Evolutionary conservation across 1,140 invertebrate species (phyloP).

Genomic region (Ips typographus): DNA sequence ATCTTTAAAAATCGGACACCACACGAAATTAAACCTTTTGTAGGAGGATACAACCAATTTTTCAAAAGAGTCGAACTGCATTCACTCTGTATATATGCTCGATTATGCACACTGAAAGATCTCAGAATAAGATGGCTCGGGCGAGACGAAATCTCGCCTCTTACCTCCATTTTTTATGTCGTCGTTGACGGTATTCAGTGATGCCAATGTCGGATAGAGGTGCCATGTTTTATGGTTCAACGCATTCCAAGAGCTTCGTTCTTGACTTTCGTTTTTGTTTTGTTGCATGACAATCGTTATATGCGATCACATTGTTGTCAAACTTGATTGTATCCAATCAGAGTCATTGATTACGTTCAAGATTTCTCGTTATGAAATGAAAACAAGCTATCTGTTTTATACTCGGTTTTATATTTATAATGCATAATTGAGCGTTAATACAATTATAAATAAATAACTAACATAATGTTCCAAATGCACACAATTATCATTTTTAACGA

Average conservation of each 20-base stretch:
- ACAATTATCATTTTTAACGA: no score
- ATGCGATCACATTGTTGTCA: no score
- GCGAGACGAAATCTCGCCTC: conserved; percentile 26
- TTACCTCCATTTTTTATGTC: conserved; percentile 24
- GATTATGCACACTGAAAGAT: conserved; percentile 22
- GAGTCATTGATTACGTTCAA: no score
- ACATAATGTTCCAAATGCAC: no score
- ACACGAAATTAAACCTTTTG: not conserved
- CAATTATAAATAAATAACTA: no score
- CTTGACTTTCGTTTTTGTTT: not conserved
- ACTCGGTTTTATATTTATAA: no score
- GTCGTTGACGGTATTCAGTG: conserved; percentile 26
- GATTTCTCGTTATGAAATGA: no score
- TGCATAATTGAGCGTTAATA: no score
- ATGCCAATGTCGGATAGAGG: conserved; percentile 28
- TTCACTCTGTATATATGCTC: conserved; percentile 8
- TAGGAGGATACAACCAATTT: not conserved
- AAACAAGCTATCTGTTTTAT: no score
- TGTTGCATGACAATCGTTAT: no score
- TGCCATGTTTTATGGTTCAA: conserved; percentile 22
- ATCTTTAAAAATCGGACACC: no score
- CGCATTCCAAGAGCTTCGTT: conserved; percentile 10
- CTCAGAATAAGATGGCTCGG: conserved; percentile 24
- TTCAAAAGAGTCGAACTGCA: not conserved
- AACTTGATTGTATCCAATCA: no score